A percentile compares a stretch with the other conserved stretches of the same genome.
These are phyloP conservation scores for Atethmia centrago DNA, from an alignment of 2,888 invertebrate genomes.

Conservation along the genomic window DNA sequence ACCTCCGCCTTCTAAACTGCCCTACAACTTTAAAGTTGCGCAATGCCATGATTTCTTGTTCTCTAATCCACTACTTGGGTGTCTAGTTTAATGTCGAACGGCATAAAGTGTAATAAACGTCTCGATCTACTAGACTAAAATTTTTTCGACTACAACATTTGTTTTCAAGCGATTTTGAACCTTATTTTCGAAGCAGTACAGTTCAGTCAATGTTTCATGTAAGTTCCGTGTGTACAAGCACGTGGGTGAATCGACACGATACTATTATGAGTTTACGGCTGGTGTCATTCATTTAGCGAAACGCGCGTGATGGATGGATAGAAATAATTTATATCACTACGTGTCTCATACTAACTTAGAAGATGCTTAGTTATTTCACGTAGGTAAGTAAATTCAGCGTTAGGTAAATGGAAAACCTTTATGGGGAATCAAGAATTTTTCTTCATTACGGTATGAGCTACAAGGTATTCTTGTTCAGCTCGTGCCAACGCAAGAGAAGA, in stretches of 20 bases:
- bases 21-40: slow-evolving; percentile 73
- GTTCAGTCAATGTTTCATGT: slow-evolving; percentile 26
- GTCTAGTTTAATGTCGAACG: slow-evolving; percentile 86
- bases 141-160: slow-evolving; percentile 37
- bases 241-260: slow-evolving; percentile 83
- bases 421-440: too few relatives aligned
- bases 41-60: slow-evolving; percentile 80
- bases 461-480: too few relatives aligned
- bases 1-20: slow-evolving; percentile 77
- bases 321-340: slow-evolving; percentile 73
- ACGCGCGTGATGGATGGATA: slow-evolving; percentile 78
- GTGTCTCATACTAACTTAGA: slow-evolving; percentile 27
- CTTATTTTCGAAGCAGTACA: slow-evolving; percentile 66
- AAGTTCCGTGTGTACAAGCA: slow-evolving; percentile 66
- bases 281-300: slow-evolving; percentile 87
- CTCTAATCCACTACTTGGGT: slow-evolving; percentile 88
- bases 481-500: not conserved
- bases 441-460: not conserved
- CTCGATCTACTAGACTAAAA: slow-evolving; percentile 66
- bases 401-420: not conserved
- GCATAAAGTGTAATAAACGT: slow-evolving; percentile 85
- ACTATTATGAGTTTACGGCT: slow-evolving; percentile 83
- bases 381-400: not conserved
- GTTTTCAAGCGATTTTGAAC: slow-evolving; percentile 64
- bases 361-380: slow-evolving; percentile 6